Conservation (phyloP, 2,797 vertebrate species). For the Hipposideros larvatus region DNA sequence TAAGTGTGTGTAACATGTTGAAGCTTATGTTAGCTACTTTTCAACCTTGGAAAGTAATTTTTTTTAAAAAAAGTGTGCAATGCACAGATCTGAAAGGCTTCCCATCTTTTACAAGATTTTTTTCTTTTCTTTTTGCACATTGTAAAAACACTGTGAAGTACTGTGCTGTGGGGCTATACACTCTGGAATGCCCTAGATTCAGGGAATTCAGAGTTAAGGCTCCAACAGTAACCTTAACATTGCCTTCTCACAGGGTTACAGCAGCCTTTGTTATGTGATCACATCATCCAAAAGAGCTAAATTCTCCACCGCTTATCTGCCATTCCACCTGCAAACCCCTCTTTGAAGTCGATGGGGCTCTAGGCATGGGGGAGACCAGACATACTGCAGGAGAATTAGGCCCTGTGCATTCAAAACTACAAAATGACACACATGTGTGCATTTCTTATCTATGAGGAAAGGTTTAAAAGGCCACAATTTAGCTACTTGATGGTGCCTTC, state of each 20-base stretch:
- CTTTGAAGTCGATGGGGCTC: slow-evolving; percentile 75
- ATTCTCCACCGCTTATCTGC: slow-evolving; percentile 71
- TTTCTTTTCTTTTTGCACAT: slow-evolving; percentile 33
- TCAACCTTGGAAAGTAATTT: slow-evolving; percentile 58
- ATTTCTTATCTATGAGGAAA: slow-evolving; percentile 74
- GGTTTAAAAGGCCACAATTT: slow-evolving; percentile 76
- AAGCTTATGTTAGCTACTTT: slow-evolving; percentile 73
- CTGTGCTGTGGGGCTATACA: not conserved
- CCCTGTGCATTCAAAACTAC: slow-evolving; percentile 59
- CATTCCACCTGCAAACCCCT: slow-evolving; percentile 67
- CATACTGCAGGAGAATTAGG: slow-evolving; percentile 64
- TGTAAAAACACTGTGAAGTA: slow-evolving; percentile 74
- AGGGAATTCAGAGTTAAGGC: slow-evolving; percentile 73
- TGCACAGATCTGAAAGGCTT: slow-evolving; percentile 72
- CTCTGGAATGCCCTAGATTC: slow-evolving; percentile 78
- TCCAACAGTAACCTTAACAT: slow-evolving; percentile 70
- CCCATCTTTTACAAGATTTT: slow-evolving; percentile 58
- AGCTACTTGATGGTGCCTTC: slow-evolving; percentile 67
- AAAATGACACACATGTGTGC: slow-evolving; percentile 64
- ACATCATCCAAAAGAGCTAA: slow-evolving; percentile 63
- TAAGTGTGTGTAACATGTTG: not conserved
- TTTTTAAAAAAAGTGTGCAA: slow-evolving; percentile 51
- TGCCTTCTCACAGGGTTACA: slow-evolving; percentile 71
- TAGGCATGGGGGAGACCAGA: slow-evolving; percentile 44
- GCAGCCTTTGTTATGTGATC: slow-evolving; percentile 77